These are phyloP conservation scores for Linnaemya vulpina DNA, from an alignment of 2,888 invertebrate genomes.

Conservation along the genomic window DNA sequence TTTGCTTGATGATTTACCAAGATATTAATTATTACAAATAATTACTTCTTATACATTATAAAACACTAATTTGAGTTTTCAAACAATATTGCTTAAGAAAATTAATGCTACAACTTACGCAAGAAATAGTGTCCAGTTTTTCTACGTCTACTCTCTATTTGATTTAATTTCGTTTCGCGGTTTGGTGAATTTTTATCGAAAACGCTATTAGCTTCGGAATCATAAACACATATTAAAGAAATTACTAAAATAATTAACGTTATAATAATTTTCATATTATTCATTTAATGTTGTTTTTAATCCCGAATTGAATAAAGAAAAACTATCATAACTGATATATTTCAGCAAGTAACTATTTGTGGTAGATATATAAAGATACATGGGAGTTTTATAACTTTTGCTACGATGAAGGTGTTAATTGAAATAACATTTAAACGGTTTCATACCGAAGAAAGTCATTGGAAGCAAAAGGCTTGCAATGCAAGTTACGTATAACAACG, in stretches of 20 bases:
- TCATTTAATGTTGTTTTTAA: neutral
- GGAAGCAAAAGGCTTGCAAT: neutral
- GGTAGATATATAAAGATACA: constrained; percentile 6
- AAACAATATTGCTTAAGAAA: too few relatives aligned
- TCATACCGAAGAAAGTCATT: constrained; percentile 18
- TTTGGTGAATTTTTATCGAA: constrained; percentile 7
- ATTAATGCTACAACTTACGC: constrained; percentile 35
- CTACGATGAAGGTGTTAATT: constrained; percentile 61
- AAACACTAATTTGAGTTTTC: too few relatives aligned
- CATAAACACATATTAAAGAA: constrained; percentile 17
- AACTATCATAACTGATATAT: neutral
- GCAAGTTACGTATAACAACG: neutral
- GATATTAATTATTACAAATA: too few relatives aligned
- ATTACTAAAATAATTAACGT: constrained; percentile 37
- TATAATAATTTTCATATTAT: constrained; percentile 26
- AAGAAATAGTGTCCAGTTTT: constrained; percentile 64
- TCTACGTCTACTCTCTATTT: constrained; percentile 26
- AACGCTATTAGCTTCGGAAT: constrained; percentile 12
- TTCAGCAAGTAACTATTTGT: constrained; percentile 40
- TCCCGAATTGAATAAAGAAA: neutral
- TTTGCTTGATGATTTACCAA: too few relatives aligned
- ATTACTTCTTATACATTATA: too few relatives aligned
- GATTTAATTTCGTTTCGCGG: neutral
- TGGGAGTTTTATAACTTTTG: constrained; percentile 56
- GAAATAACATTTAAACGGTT: constrained; percentile 51